Evolutionary conservation across 2,797 vertebrate species (phyloP).

Genomic region (Cyprinodon diabolis): DNA sequence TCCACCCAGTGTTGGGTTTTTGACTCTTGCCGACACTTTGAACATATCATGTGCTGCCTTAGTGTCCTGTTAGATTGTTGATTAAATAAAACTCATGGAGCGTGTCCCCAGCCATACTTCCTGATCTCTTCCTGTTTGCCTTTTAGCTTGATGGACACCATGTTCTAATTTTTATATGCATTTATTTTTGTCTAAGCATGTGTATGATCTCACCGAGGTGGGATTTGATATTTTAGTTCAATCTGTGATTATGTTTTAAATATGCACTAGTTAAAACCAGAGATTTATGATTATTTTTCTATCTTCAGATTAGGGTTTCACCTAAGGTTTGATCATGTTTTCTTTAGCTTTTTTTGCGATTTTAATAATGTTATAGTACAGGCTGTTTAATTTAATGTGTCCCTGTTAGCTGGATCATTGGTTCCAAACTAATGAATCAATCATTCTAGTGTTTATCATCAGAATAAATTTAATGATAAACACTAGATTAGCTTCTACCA

Average conservation of each 20-base stretch:
- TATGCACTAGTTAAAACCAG: neutral
- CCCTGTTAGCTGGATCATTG: neutral
- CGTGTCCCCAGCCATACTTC: slow-evolving; percentile 18
- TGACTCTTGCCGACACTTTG: slow-evolving; percentile 8
- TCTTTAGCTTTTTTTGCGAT: neutral
- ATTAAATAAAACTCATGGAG: slow-evolving; percentile 13
- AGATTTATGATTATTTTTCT: neutral
- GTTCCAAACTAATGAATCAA: no score
- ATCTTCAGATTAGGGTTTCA: neutral
- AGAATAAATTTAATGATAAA: neutral
- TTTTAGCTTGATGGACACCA: slow-evolving; percentile 42
- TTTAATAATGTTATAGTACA: neutral
- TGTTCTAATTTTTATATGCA: slow-evolving; percentile 47
- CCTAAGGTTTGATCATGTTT: neutral
- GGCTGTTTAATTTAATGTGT: neutral
- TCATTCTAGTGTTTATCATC: neutral
- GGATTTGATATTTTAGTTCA: neutral
- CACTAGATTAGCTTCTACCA: neutral
- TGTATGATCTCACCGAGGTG: neutral
- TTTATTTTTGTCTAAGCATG: slow-evolving; percentile 24
- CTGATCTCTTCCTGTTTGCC: slow-evolving; percentile 26
- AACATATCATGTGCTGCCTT: neutral
- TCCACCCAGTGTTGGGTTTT: neutral
- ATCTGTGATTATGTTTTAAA: neutral
- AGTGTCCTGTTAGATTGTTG: slow-evolving; percentile 9